phyloP scores from a whole-genome alignment of 2,888 invertebrate species.

The Neoaliturus tenellus region DNA sequence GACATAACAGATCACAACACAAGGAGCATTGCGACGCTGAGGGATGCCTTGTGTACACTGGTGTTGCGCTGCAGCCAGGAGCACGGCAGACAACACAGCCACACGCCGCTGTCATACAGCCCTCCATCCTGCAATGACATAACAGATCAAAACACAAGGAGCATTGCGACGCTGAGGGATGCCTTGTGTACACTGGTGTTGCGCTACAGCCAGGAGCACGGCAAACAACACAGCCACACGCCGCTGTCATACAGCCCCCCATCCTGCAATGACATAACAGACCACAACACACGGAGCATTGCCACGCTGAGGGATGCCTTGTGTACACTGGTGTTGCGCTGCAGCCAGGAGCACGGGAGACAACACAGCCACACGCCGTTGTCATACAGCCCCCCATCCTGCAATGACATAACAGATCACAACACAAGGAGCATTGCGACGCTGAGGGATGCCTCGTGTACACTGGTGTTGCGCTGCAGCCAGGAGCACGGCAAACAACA shows the following conservation, averaged over 20 bases:
- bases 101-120: constrained; percentile 72
- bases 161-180: too few relatives aligned
- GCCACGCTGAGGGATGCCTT: constrained; percentile 73
- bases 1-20: too few relatives aligned
- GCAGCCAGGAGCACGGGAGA: constrained; percentile 76
- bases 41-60: constrained; percentile 76
- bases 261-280: too few relatives aligned
- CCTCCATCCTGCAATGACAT: constrained; percentile 68
- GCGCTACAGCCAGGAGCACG: too few relatives aligned
- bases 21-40: constrained; percentile 72
- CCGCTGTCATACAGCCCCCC: too few relatives aligned
- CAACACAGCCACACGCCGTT: constrained; percentile 74
- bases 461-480: constrained; percentile 76
- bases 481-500: constrained; percentile 78
- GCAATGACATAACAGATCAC: neutral
- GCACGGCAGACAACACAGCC: constrained; percentile 76
- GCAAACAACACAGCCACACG: too few relatives aligned
- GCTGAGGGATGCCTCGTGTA: constrained; percentile 78
- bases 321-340: constrained; percentile 77
- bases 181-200: too few relatives aligned
- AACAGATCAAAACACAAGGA: neutral
- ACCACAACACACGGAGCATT: too few relatives aligned
- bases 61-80: constrained; percentile 76
- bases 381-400: constrained; percentile 70
- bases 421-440: constrained; percentile 70